Conservation (phyloP, 2,113 vertebrate genomes). For the Pungitius pungitius region DNA sequence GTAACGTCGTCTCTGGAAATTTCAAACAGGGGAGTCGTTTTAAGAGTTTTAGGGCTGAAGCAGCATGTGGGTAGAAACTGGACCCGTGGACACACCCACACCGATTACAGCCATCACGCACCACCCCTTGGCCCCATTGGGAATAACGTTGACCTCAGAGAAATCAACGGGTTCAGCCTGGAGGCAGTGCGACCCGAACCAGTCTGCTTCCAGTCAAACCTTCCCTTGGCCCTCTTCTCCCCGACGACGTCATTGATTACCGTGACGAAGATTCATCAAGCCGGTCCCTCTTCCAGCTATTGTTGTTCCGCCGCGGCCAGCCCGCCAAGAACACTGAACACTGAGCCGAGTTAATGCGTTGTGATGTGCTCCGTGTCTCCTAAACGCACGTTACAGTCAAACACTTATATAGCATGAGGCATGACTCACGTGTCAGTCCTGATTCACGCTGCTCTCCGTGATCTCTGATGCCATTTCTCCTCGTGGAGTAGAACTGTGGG, state of each 20-base stretch:
- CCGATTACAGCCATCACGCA: slow-evolving; percentile 8
- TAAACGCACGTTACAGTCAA: slow-evolving; percentile 51
- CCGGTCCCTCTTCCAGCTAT: slow-evolving; percentile 1
- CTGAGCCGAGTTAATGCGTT: slow-evolving; percentile 37
- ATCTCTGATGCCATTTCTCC: slow-evolving; percentile 34
- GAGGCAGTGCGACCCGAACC: slow-evolving; percentile 1
- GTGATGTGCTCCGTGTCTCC: slow-evolving; percentile 41
- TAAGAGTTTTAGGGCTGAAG: slow-evolving; percentile 76
- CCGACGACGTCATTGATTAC: slow-evolving; percentile 35
- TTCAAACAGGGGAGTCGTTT: slow-evolving; percentile 73
- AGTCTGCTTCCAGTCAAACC: slow-evolving; percentile 10
- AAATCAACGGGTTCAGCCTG: slow-evolving; percentile 29
- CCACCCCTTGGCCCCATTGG: slow-evolving; percentile 5
- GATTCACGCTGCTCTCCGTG: slow-evolving; percentile 41
- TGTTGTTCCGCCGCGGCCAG: slow-evolving; percentile 15
- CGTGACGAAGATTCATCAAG: slow-evolving; percentile 28
- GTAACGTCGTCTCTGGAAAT: neutral
- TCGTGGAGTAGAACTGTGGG: slow-evolving; percentile 4
- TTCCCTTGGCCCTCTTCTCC: neutral
- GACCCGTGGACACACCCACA: slow-evolving; percentile 62
- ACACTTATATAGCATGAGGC: slow-evolving; percentile 34
- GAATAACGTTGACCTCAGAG: slow-evolving; percentile 35
- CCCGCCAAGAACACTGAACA: slow-evolving; percentile 22
- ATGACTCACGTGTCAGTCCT: slow-evolving; percentile 44
- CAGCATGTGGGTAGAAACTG: slow-evolving; percentile 75